Evolutionary conservation across 2,888 invertebrate species (phyloP).

Genomic region (Pollenia griseotomentosa): DNA sequence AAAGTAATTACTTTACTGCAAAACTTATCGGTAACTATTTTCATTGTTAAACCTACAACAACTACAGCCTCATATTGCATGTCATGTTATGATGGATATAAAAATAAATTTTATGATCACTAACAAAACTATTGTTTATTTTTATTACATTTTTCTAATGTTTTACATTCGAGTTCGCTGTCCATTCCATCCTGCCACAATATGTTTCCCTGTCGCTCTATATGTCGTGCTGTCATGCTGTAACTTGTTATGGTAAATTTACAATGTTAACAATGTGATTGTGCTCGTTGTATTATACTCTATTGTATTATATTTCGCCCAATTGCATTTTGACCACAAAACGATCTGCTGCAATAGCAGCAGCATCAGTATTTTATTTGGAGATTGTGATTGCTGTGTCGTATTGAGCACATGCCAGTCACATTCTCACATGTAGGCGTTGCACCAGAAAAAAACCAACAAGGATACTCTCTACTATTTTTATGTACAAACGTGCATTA

Average conservation of each 20-base stretch:
- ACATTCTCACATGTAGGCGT: constrained; percentile 69
- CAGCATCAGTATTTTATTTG: constrained; percentile 49
- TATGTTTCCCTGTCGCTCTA: not conserved
- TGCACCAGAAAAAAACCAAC: constrained; percentile 49
- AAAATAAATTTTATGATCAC: constrained; percentile 66
- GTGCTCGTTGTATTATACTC: not conserved
- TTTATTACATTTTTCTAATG: constrained; percentile 50
- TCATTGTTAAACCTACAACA: not conserved
- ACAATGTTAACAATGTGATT: constrained; percentile 62
- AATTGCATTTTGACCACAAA: constrained; percentile 64
- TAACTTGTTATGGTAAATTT: constrained; percentile 66
- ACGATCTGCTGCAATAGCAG: constrained; percentile 39
- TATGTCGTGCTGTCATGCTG: constrained; percentile 24
- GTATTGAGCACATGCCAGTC: constrained; percentile 69
- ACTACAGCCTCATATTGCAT: constrained; percentile 37
- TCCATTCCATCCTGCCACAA: not conserved
- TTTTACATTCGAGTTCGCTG: constrained; percentile 15
- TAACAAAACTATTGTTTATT: constrained; percentile 64
- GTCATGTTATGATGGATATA: constrained; percentile 56
- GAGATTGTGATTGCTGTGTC: constrained; percentile 42
- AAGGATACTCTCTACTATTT: constrained; percentile 52
- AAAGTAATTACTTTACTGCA: not conserved
- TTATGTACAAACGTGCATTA: not conserved
- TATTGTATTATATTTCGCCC: constrained; percentile 58
- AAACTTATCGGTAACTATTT: not conserved